Conservation (phyloP, 1,140 invertebrate species). For the Drosophila saltans region DNA sequence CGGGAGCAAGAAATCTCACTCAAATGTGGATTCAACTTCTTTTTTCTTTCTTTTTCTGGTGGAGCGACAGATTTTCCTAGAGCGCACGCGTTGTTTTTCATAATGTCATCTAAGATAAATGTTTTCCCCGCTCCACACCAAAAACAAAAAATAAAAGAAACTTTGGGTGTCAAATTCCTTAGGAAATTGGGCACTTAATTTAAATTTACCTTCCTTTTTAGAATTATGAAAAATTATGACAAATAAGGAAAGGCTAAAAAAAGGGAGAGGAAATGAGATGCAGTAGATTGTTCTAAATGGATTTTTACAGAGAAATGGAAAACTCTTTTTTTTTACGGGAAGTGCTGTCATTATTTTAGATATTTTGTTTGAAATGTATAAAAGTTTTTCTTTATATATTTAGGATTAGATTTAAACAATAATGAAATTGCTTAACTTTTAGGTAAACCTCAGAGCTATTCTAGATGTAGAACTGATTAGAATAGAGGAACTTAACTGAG, state of each 20-base stretch:
- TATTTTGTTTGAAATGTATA: no score
- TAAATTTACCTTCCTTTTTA: conserved; percentile 17
- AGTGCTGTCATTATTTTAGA: neutral
- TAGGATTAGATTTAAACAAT: no score
- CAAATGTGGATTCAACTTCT: conserved; percentile 1
- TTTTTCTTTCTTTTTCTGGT: neutral
- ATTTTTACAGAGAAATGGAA: neutral
- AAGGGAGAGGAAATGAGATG: neutral
- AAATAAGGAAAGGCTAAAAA: conserved; percentile 9
- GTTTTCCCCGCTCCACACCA: neutral
- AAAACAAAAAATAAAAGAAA: conserved; percentile 2
- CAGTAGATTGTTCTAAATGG: neutral
- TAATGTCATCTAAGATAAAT: conserved; percentile 17
- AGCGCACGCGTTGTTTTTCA: conserved; percentile 19
- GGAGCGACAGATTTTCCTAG: conserved; percentile 12
- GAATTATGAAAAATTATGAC: conserved; percentile 29
- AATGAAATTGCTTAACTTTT: no score
- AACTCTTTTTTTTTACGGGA: neutral
- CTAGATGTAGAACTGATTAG: no score
- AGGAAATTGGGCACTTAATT: conserved; percentile 24
- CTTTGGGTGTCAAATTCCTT: conserved; percentile 22
- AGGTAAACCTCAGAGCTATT: no score
- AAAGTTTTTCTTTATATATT: no score
- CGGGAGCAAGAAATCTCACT: conserved; percentile 6
- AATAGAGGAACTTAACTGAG: no score